phyloP scores from a whole-genome alignment of 1,140 invertebrate genomes.

The Potamilus streckersoni region DNA sequence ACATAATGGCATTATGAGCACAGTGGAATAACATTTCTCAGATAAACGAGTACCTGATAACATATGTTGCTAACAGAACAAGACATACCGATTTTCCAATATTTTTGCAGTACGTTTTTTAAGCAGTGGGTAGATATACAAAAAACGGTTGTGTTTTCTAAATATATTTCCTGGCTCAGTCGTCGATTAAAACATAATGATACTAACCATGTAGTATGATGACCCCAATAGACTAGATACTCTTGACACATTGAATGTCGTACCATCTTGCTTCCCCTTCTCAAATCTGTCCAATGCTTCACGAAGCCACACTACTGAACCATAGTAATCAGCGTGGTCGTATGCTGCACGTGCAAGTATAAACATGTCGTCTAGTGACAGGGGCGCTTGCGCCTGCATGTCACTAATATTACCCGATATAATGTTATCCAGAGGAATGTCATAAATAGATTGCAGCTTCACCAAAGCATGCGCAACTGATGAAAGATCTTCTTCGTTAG shows the following conservation, averaged over 20 bases:
- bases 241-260: conserved; percentile 5
- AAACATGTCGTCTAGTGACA: conserved; percentile 25
- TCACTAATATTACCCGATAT: conserved; percentile 13
- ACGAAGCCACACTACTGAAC: conserved; percentile 14
- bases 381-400: background rate
- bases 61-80: too few relatives aligned
- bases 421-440: conserved; percentile 11
- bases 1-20: too few relatives aligned
- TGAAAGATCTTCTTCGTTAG: conserved; percentile 6
- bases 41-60: too few relatives aligned
- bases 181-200: too few relatives aligned
- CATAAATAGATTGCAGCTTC: conserved; percentile 12
- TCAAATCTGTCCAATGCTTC: background rate
- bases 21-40: too few relatives aligned
- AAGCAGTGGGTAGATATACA: too few relatives aligned
- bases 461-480: conserved; percentile 2
- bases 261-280: background rate
- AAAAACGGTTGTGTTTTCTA: too few relatives aligned
- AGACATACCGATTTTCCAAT: too few relatives aligned
- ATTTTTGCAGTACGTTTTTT: too few relatives aligned
- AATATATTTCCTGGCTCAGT: too few relatives aligned
- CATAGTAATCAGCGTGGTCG: background rate
- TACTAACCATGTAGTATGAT: conserved; percentile 16
- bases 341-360: conserved; percentile 17
- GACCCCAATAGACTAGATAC: conserved; percentile 16